Percentiles rank a stretch among this genome's conserved stretches.
Evolutionary conservation across 2,797 vertebrate species (phyloP).

Genomic region (Sebastes itinus): DNA sequence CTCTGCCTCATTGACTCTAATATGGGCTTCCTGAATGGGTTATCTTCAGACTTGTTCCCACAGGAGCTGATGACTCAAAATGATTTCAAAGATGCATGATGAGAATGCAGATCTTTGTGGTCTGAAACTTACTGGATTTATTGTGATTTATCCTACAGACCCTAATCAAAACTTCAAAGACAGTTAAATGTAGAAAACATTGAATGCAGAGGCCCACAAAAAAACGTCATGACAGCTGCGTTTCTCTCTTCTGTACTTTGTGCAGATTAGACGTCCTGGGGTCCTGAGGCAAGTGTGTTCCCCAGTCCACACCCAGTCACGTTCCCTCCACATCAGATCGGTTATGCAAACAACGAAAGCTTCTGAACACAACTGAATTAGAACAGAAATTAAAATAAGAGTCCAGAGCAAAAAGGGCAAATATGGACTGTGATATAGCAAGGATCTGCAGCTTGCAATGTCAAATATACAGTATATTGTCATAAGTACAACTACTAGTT

Average conservation of each 20-base stretch:
- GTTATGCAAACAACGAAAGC: constrained; percentile 29
- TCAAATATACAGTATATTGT: background rate
- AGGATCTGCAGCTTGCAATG: background rate
- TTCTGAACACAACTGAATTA: constrained; percentile 2
- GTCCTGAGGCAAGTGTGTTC: constrained; percentile 32
- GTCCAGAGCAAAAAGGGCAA: background rate
- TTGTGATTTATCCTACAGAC: constrained; percentile 48
- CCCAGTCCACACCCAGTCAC: constrained; percentile 23
- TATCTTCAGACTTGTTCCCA: constrained; percentile 83
- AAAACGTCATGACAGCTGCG: constrained; percentile 20
- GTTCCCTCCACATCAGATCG: background rate
- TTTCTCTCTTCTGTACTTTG: constrained; percentile 27
- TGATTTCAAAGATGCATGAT: constrained; percentile 68
- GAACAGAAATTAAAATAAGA: background rate
- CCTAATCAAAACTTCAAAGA: constrained; percentile 55
- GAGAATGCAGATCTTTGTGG: constrained; percentile 57
- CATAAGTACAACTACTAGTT: background rate
- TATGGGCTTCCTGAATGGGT: constrained; percentile 80
- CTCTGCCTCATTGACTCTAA: constrained; percentile 80
- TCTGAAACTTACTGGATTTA: constrained; percentile 51
- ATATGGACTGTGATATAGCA: background rate
- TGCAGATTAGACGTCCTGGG: constrained; percentile 13
- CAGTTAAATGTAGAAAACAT: constrained; percentile 6
- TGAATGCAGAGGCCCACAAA: background rate
- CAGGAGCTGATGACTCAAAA: constrained; percentile 80